These are phyloP conservation scores for Strigops habroptila DNA, from an alignment of 2,113 vertebrate species.

Conservation along the genomic window DNA sequence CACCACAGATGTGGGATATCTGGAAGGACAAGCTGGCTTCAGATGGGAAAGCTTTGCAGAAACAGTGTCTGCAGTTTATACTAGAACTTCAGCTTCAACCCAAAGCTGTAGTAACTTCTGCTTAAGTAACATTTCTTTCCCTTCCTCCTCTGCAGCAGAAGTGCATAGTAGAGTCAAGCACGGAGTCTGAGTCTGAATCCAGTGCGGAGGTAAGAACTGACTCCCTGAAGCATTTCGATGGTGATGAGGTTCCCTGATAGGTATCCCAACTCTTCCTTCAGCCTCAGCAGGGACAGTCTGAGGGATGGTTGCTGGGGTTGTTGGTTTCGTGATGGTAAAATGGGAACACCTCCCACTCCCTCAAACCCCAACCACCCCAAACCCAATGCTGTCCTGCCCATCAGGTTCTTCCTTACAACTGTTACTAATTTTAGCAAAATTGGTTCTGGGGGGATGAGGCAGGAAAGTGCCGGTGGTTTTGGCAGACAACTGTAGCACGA, in stretches of 20 bases:
- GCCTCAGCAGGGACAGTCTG: background rate
- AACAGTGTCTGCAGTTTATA: background rate
- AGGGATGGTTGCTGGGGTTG: background rate
- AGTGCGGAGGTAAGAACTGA: conserved; percentile 67
- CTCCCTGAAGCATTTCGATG: background rate
- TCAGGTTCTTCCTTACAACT: background rate
- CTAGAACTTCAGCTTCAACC: background rate
- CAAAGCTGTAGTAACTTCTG: background rate
- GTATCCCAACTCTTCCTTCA: background rate
- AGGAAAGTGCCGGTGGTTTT: background rate
- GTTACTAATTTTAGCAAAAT: background rate
- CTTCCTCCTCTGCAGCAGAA: conserved; percentile 54
- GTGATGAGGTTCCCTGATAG: background rate
- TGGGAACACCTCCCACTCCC: background rate
- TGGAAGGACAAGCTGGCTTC: background rate
- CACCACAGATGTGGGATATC: background rate
- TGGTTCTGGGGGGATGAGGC: background rate
- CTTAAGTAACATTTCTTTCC: background rate
- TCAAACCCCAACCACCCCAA: background rate
- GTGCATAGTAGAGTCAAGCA: conserved; percentile 81
- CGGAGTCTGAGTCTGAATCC: conserved; percentile 79
- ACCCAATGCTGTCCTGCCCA: fast-evolving
- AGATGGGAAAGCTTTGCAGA: background rate
- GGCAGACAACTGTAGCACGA: background rate
- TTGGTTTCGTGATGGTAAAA: background rate